Percentiles rank a stretch among this genome's conserved stretches.
Conservation (phyloP, 2,888 invertebrate species). For the Limnephilus rhombicus region DNA sequence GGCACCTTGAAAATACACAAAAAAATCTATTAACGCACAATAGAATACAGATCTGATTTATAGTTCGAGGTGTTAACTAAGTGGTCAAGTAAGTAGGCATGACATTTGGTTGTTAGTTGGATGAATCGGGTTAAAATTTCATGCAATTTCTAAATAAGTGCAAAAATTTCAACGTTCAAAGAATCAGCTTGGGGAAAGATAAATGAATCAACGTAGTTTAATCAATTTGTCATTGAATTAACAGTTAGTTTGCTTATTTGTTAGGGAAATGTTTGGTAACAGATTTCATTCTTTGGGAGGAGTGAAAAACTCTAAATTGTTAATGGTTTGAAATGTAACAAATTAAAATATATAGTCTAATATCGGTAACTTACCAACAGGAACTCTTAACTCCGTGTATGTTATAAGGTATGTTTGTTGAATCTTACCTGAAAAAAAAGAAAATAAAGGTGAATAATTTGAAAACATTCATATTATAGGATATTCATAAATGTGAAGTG, state of each 20-base stretch:
- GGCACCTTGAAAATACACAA: neutral
- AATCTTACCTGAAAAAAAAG: neutral
- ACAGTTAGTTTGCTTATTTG: neutral
- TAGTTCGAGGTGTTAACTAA: neutral
- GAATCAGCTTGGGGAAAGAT: neutral
- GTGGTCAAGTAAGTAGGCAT: neutral
- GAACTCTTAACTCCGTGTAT: neutral
- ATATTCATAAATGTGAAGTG: neutral
- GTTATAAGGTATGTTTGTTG: neutral
- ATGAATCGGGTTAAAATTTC: neutral
- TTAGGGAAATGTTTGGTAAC: neutral
- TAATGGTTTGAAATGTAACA: neutral
- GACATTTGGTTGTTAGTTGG: neutral
- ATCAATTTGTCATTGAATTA: neutral
- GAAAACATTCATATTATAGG: neutral
- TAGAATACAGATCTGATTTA: neutral
- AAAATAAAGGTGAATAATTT: neutral
- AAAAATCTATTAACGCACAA: neutral
- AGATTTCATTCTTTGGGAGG: neutral
- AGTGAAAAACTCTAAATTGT: neutral
- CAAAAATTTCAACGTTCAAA: neutral
- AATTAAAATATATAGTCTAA: neutral
- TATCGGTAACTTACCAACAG: neutral
- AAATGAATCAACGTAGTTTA: neutral
- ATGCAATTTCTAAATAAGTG: neutral